Conservation (phyloP, 2,888 invertebrate species). For the Chalcosyrphus nemorum region DNA sequence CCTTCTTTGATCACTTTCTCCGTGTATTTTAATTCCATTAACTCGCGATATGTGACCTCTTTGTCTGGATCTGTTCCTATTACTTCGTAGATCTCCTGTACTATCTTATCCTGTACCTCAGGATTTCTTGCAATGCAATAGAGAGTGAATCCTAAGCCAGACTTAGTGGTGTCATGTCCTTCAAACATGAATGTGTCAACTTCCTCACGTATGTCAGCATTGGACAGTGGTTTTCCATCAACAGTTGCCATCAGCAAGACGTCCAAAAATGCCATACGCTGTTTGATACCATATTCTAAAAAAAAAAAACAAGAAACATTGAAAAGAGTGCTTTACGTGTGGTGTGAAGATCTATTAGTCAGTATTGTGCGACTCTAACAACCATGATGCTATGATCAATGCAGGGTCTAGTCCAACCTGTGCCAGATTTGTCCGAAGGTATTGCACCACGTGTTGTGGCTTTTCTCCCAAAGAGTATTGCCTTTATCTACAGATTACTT, state of each 20-base stretch:
- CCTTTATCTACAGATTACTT: no score
- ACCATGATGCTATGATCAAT: no score
- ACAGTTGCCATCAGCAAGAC: conserved; percentile 70
- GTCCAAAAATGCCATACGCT: conserved; percentile 73
- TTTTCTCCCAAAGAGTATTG: no score
- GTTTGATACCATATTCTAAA: conserved; percentile 62
- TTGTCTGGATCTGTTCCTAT: conserved; percentile 73
- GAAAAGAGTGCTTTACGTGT: neutral
- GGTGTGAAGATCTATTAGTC: no score
- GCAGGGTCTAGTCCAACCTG: no score
- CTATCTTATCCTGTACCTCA: conserved; percentile 74
- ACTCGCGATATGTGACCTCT: conserved; percentile 65
- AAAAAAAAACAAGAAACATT: neutral
- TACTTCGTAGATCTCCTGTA: conserved; percentile 75
- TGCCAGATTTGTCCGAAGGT: no score
- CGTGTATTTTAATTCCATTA: conserved; percentile 78
- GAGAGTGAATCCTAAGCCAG: conserved; percentile 74
- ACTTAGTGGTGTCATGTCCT: conserved; percentile 77
- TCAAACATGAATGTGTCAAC: conserved; percentile 81
- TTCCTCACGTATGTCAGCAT: conserved; percentile 74
- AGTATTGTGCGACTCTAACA: no score
- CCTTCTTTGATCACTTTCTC: conserved; percentile 86
- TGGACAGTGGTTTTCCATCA: conserved; percentile 63
- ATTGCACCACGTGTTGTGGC: no score
- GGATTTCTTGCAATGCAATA: conserved; percentile 75